Conservation (phyloP, 35 echinoderm and acorn worm species). For the Heliocidaris erythrogramma region DNA sequence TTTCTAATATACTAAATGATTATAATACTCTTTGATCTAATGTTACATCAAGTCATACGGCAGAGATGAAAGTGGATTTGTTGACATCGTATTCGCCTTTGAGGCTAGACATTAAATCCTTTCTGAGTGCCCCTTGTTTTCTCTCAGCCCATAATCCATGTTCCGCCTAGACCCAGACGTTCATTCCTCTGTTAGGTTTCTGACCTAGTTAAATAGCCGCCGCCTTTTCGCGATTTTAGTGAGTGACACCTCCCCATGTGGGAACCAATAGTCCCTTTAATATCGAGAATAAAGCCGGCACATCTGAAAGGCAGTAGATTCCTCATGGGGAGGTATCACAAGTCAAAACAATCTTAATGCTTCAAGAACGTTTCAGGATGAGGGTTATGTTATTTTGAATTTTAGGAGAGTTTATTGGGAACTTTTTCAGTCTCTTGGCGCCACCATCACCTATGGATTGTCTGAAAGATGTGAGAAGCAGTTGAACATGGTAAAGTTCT, state of each 20-base stretch:
- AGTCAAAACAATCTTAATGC: not conserved
- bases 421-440: not conserved
- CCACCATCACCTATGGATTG: not conserved
- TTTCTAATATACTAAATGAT: not conserved
- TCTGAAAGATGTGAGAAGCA: too few relatives aligned
- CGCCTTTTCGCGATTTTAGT: constrained; percentile 1
- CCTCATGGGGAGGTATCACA: not conserved
- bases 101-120: constrained; percentile 14
- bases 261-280: not conserved
- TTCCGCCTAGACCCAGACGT: not conserved
- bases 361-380: not conserved
- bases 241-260: constrained; percentile 23
- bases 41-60: not conserved
- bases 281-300: not conserved
- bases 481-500: too few relatives aligned
- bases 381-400: not conserved
- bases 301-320: not conserved
- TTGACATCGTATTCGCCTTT: not conserved
- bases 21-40: not conserved
- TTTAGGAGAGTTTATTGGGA: not conserved
- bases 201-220: constrained; percentile 21
- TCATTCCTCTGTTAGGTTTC: not conserved
- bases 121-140: constrained; percentile 14
- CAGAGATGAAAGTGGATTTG: not conserved
- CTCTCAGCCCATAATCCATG: not conserved